Conservation (phyloP, 30 jellyfish, hydroid and myxozoan species). For the Hydractinia echinata region DNA sequence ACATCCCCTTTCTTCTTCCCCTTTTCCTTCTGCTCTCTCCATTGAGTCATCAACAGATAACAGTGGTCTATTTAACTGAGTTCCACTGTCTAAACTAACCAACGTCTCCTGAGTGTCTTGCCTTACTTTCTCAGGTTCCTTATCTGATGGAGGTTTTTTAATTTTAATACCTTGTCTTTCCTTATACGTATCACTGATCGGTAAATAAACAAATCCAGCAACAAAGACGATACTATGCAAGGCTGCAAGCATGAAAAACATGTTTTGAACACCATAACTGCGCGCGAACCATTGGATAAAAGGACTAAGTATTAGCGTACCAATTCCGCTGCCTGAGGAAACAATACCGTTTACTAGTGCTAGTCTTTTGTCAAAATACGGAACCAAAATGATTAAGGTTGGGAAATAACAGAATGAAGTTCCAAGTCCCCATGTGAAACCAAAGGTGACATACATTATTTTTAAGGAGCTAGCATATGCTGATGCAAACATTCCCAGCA, state of each 20-base stretch:
- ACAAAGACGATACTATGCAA: conserved; percentile 50
- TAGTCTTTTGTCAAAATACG: conserved; percentile 85
- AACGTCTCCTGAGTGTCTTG: conserved; percentile 9
- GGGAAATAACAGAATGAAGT: conserved; percentile 97
- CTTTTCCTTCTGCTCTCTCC: neutral
- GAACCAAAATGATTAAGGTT: conserved; percentile 77
- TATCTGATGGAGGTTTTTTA: neutral
- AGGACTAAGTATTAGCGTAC: conserved; percentile 93
- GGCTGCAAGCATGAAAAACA: conserved; percentile 63
- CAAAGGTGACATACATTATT: conserved; percentile 88
- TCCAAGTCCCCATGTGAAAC: conserved; percentile 98
- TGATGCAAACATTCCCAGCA: conserved; percentile 78
- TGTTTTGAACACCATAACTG: conserved; percentile 48
- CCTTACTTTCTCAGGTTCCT: neutral
- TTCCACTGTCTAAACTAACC: neutral
- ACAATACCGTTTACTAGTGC: conserved; percentile 97
- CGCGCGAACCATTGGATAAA: conserved; percentile 55
- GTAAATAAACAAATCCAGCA: conserved; percentile 71
- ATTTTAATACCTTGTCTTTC: conserved; percentile 31
- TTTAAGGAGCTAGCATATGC: conserved; percentile 75
- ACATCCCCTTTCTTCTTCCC: neutral
- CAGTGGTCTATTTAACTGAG: neutral
- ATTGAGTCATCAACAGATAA: neutral
- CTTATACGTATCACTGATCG: conserved; percentile 64
- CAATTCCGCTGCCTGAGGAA: conserved; percentile 96